These are phyloP conservation scores for cat (Felis catus) DNA, from an alignment of 2,113 vertebrate genomes.

Conservation along the genomic window DNA sequence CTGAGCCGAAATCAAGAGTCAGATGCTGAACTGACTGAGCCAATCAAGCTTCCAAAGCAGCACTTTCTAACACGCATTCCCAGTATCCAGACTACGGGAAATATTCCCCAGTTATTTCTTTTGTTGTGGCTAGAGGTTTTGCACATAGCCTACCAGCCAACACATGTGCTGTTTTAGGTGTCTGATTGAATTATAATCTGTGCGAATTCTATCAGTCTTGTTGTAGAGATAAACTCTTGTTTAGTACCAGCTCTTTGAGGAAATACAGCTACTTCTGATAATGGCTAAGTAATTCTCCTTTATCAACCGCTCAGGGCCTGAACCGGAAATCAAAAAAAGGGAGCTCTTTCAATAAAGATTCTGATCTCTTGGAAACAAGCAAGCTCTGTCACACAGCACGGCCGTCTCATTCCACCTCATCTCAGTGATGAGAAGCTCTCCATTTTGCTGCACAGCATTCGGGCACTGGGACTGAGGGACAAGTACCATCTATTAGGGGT, in stretches of 20 bases:
- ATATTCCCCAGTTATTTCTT: neutral
- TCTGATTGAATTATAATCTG: conserved; percentile 83
- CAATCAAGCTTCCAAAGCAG: neutral
- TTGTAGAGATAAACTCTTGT: conserved; percentile 84
- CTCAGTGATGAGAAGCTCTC: neutral
- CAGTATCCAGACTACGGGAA: neutral
- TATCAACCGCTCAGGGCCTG: conserved; percentile 83
- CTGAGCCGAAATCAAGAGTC: too few relatives aligned
- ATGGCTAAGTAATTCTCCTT: conserved; percentile 86
- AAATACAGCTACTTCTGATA: conserved; percentile 85
- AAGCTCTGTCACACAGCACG: conserved; percentile 62
- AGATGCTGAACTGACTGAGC: too few relatives aligned
- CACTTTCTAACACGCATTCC: neutral
- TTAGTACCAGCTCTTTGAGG: conserved; percentile 83
- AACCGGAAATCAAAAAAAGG: conserved; percentile 85
- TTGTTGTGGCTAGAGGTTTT: neutral
- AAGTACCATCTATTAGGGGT: neutral
- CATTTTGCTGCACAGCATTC: conserved; percentile 7
- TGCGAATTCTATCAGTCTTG: conserved; percentile 78
- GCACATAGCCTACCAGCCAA: conserved; percentile 43
- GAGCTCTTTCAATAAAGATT: conserved; percentile 86
- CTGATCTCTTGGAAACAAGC: conserved; percentile 79
- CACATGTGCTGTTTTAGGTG: conserved; percentile 59
- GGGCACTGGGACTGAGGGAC: neutral
- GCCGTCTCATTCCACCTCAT: neutral